Evolutionary conservation across 2,888 invertebrate genomes (phyloP).

Genomic region (Crioceris asparagi): DNA sequence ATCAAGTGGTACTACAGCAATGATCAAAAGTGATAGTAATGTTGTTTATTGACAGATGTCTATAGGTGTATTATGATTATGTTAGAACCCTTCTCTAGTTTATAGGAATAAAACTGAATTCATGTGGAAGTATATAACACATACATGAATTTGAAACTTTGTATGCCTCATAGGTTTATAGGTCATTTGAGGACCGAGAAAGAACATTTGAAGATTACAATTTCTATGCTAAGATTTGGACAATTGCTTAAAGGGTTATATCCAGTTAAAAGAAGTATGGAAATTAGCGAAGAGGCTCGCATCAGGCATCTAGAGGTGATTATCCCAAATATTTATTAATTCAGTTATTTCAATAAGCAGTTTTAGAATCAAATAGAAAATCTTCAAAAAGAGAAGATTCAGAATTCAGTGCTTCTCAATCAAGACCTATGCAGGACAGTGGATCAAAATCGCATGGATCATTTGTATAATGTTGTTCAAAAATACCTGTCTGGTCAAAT

Average conservation of each 20-base stretch:
- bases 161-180: conserved; percentile 36
- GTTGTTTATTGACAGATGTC: too few species aligned
- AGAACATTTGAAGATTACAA: conserved; percentile 31
- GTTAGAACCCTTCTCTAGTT: too few species aligned
- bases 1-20: too few species aligned
- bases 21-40: too few species aligned
- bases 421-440: conserved; percentile 31
- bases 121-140: too few species aligned
- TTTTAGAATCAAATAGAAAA: conserved; percentile 27
- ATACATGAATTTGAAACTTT: too few species aligned
- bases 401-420: conserved; percentile 32
- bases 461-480: conserved; percentile 30
- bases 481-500: conserved; percentile 32
- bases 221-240: conserved; percentile 37
- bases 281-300: background rate
- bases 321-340: background rate
- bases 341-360: background rate
- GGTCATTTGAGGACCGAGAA: conserved; percentile 33
- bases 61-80: too few species aligned
- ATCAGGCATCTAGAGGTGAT: background rate
- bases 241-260: conserved; percentile 29
- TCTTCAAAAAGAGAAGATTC: conserved; percentile 29
- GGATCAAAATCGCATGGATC: conserved; percentile 29
- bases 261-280: conserved; percentile 11
- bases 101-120: too few species aligned